Conservation (phyloP, 2,797 vertebrate species). For the Enteromius unitaeniatus region DNA sequence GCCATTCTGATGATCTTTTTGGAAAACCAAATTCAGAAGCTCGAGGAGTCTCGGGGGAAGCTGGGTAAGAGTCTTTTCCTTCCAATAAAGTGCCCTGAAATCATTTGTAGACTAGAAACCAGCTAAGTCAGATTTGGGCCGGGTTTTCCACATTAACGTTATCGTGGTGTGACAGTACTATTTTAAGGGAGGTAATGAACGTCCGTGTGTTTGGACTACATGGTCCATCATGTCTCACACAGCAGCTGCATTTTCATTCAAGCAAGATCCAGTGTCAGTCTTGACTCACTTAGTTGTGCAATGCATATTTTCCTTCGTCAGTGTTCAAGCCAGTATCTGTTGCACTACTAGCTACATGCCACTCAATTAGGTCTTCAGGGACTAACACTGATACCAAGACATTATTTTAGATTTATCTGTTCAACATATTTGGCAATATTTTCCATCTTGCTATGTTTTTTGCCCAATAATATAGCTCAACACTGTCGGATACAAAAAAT, state of each 20-base stretch:
- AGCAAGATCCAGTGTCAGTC: constrained; percentile 7
- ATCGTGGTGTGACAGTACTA: background rate
- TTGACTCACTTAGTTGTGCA: constrained; percentile 21
- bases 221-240: constrained; percentile 1
- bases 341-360: background rate
- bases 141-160: background rate
- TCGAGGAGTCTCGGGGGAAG: constrained; percentile 96
- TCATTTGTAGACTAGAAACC: background rate
- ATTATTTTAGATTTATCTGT: background rate
- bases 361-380: background rate
- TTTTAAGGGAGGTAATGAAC: constrained; percentile 13
- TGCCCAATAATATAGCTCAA: background rate
- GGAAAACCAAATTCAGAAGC: constrained; percentile 98
- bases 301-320: background rate
- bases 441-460: background rate
- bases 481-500: background rate
- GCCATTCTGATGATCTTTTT: constrained; percentile 92
- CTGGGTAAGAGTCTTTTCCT: constrained; percentile 82
- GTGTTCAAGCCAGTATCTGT: background rate
- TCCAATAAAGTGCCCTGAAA: background rate
- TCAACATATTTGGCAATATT: background rate
- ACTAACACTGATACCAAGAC: background rate
- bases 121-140: background rate
- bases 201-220: constrained; percentile 22
- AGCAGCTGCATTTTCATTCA: constrained; percentile 35